A percentile compares a stretch with the other conserved stretches of the same genome.
These are phyloP conservation scores for Arenaria interpres DNA, from an alignment of 2,113 vertebrate species.

Conservation along the genomic window DNA sequence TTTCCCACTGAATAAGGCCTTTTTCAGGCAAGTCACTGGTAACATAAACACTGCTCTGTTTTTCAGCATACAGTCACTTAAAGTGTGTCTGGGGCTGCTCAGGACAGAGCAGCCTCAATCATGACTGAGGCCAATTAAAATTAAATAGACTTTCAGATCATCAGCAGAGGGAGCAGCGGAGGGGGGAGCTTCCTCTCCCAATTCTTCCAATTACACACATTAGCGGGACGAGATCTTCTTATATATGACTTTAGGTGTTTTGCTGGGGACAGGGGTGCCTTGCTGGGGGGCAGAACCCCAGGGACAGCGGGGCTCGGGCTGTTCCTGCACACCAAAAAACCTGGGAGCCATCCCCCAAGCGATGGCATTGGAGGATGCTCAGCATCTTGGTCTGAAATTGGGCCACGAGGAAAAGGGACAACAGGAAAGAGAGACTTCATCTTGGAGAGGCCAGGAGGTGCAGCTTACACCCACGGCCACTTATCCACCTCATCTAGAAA, in stretches of 20 bases:
- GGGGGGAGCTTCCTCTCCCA: not conserved
- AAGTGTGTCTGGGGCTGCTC: not conserved
- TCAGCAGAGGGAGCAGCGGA: not conserved
- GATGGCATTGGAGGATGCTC: not conserved
- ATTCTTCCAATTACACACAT: accelerated
- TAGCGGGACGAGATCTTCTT: not conserved
- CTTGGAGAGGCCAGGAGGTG: not conserved
- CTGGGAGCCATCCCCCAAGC: not conserved
- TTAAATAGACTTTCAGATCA: not conserved
- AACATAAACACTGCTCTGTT: not conserved
- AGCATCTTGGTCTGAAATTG: accelerated
- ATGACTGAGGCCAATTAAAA: not conserved
- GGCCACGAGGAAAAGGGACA: not conserved
- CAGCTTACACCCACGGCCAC: not conserved
- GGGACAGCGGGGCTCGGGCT: not conserved
- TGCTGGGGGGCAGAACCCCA: not conserved
- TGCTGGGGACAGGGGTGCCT: not conserved
- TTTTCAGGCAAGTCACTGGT: not conserved
- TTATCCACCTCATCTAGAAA: not conserved
- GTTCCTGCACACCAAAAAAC: accelerated
- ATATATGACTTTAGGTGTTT: accelerated
- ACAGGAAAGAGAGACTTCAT: not conserved
- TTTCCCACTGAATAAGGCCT: not conserved
- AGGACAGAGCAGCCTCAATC: not conserved
- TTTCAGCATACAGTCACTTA: not conserved